Evolutionary conservation across 2,113 vertebrate genomes (phyloP), one percentile per base, ranked within the genome.

Genomic region (Mobula hypostoma): DNA sequence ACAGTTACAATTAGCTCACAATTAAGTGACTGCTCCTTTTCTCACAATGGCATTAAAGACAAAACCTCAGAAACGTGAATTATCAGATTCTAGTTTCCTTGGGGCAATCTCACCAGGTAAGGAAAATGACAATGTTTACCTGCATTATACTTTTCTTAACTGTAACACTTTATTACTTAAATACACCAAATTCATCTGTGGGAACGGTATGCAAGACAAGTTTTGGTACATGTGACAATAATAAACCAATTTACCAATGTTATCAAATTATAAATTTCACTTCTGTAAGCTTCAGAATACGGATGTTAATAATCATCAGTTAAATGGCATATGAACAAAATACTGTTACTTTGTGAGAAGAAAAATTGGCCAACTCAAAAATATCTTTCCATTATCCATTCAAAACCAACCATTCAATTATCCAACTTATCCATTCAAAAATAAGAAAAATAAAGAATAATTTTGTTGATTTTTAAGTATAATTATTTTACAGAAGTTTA

Each of bases 91-190:
- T 74, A 56, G 11, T 93, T 76, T 93, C 74, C 70, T 76, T 9
- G 91, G 40, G 91, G 70, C 91, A 74, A 15, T 76, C 70, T 93
- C 91, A 40, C 91, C 68, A 93, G 91, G 91, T 93, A 74, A 15
- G 91, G 21, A 90, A 66, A 90, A 90, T 48, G 48, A 48, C 48
- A 48, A 2, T 48, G 48, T 48, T 4, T 48, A 48, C 48, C 48
- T 48, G 48, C 48, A 48, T 48, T 4, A 4, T 48, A 48, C 48
- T 1, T 48, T 48, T 48, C 48, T 48, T 48, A 48, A 48, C 48
- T 48, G 1, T 48, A 48, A 48, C 48, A 48, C 48, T 48, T 48
- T 48, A 48, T 48, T 48, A 48, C 48, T 48, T 48, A 48, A 48
- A 48, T 48, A 48, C 48, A 48, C 48, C 48, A 48, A 48, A 48